Evolutionary conservation across 1,140 invertebrate species (phyloP).

Genomic region (Cotesia vestalis): DNA sequence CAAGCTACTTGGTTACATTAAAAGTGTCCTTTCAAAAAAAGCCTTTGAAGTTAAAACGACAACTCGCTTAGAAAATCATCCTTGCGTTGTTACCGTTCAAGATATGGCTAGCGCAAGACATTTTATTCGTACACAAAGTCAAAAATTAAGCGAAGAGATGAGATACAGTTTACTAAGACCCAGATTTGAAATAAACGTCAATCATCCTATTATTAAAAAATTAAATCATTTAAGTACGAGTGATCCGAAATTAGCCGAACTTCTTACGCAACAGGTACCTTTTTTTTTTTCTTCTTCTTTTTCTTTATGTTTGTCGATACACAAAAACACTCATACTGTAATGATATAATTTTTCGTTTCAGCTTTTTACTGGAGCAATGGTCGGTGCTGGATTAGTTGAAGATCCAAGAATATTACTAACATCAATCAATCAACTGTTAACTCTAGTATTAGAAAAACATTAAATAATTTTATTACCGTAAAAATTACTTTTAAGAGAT

Average conservation of each 20-base stretch:
- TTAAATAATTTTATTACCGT: slow-evolving; percentile 56
- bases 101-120: slow-evolving; percentile 96
- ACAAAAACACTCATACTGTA: not conserved
- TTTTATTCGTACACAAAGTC: slow-evolving; percentile 89
- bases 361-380: slow-evolving; percentile 95
- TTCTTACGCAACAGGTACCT: slow-evolving; percentile 86
- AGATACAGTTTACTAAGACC: slow-evolving; percentile 88
- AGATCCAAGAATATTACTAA: slow-evolving; percentile 86
- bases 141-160: slow-evolving; percentile 85
- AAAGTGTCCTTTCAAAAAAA: slow-evolving; percentile 77
- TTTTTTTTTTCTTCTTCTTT: slow-evolving; percentile 6
- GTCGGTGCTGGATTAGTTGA: slow-evolving; percentile 93
- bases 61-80: slow-evolving; percentile 84
- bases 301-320: slow-evolving; percentile 1
- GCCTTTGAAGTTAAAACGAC: slow-evolving; percentile 85
- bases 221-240: slow-evolving; percentile 76
- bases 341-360: slow-evolving; percentile 52
- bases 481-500: too few relatives aligned
- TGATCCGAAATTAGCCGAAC: slow-evolving; percentile 83
- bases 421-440: slow-evolving; percentile 87
- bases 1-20: slow-evolving; percentile 81
- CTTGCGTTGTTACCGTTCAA: slow-evolving; percentile 92
- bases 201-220: slow-evolving; percentile 92
- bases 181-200: slow-evolving; percentile 92
- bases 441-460: slow-evolving; percentile 84